A percentile compares a stretch with the other conserved stretches of the same genome.
phyloP scores from a whole-genome alignment of 2,797 vertebrate species.

The Somateria mollissima region DNA sequence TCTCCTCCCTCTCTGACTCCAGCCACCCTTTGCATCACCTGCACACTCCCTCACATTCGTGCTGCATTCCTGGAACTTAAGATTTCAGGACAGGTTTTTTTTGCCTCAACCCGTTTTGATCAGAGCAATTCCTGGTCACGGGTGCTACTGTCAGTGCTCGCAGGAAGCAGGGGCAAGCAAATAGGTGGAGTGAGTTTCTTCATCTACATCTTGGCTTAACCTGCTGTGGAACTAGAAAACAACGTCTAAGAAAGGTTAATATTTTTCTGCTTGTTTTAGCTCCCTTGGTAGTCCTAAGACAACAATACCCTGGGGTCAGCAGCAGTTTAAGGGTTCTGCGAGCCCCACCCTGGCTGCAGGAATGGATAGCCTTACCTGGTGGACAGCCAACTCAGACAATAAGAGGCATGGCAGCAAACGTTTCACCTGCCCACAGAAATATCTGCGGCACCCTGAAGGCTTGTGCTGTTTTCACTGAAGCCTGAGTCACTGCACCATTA shows the following conservation, averaged over 20 bases:
- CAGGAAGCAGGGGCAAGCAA: not conserved
- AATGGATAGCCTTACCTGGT: not conserved
- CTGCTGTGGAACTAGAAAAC: not conserved
- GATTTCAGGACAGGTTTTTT: not conserved
- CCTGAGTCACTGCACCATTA: not conserved
- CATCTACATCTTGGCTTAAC: not conserved
- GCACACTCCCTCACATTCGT: not conserved
- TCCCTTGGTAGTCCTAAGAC: not conserved
- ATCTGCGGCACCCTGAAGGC: not conserved
- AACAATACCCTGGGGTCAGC: not conserved
- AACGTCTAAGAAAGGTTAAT: not conserved
- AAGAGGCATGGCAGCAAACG: not conserved
- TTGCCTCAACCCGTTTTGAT: not conserved
- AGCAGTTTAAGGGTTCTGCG: too few relatives aligned
- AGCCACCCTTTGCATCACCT: not conserved
- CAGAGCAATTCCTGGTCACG: not conserved
- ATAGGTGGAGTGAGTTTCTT: not conserved
- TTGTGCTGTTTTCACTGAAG: not conserved
- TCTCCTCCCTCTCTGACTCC: not conserved
- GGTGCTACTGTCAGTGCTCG: not conserved
- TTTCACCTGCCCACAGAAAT: not conserved
- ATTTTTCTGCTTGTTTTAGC: not conserved
- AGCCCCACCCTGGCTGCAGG: rapidly evolving
- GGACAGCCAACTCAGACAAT: not conserved
- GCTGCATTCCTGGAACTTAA: not conserved